A percentile compares a stretch with the other conserved stretches of the same genome.
Evolutionary conservation across 2,888 invertebrate genomes (phyloP).

Genomic region (Altica lythri): DNA sequence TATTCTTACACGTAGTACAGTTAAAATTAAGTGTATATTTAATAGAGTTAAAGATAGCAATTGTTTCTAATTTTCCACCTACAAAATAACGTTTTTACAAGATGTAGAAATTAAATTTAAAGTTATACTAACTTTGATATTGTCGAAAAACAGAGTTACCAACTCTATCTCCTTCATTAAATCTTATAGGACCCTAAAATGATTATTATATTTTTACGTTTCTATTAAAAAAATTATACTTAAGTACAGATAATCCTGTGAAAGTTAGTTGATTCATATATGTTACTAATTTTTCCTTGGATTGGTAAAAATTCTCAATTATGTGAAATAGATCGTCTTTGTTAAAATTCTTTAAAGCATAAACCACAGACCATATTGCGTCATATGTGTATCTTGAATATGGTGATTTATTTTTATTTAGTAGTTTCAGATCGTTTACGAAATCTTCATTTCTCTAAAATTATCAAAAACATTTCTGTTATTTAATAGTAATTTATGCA

Average conservation of each 20-base stretch:
- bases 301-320: slow-evolving; percentile 68
- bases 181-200: slow-evolving; percentile 85
- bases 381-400: slow-evolving; percentile 86
- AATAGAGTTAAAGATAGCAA: slow-evolving; percentile 74
- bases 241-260: slow-evolving; percentile 83
- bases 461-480: too few species aligned
- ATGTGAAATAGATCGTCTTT: slow-evolving; percentile 59
- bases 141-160: slow-evolving; percentile 87
- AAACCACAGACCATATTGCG: slow-evolving; percentile 88
- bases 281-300: slow-evolving; percentile 71
- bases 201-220: background rate
- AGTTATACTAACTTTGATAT: slow-evolving; percentile 72
- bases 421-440: too few species aligned
- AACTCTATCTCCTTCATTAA: slow-evolving; percentile 85
- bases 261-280: slow-evolving; percentile 77
- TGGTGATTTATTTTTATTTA: slow-evolving; percentile 61
- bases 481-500: too few species aligned
- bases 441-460: too few species aligned
- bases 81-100: slow-evolving; percentile 40
- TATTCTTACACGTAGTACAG: slow-evolving; percentile 70
- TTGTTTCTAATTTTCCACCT: slow-evolving; percentile 72
- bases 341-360: slow-evolving; percentile 72
- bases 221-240: background rate
- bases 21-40: slow-evolving; percentile 66
- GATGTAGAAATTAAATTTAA: slow-evolving; percentile 18